Conservation (phyloP, 2,888 invertebrate genomes). For the Ectemnius cavifrons region DNA sequence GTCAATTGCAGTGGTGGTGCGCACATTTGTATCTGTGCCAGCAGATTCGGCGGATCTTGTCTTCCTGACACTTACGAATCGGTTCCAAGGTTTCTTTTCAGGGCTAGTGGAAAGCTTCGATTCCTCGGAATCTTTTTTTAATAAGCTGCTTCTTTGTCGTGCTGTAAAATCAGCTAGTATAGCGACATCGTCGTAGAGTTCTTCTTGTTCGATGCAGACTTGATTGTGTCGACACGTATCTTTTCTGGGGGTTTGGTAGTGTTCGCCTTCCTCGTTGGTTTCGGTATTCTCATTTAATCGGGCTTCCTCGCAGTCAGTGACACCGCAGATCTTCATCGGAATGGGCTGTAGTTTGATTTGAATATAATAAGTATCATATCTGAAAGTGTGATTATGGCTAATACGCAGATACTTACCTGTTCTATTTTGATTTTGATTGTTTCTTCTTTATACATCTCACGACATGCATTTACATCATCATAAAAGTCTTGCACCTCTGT, state of each 20-base stretch:
- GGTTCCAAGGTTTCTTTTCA: slow-evolving; percentile 67
- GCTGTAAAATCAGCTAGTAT: slow-evolving; percentile 66
- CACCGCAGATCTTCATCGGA: background rate
- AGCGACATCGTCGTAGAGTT: slow-evolving; percentile 72
- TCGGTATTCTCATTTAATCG: slow-evolving; percentile 1
- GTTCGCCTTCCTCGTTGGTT: slow-evolving; percentile 55
- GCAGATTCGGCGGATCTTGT: slow-evolving; percentile 29
- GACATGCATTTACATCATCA: slow-evolving; percentile 67
- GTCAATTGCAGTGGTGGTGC: slow-evolving; percentile 34
- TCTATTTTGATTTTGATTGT: slow-evolving; percentile 2
- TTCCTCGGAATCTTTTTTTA: slow-evolving; percentile 19
- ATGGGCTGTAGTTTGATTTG: slow-evolving; percentile 6
- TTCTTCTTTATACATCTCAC: slow-evolving; percentile 23
- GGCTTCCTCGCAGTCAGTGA: background rate
- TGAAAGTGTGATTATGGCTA: too few species aligned
- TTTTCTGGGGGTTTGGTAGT: slow-evolving; percentile 68
- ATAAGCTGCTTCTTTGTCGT: slow-evolving; percentile 52
- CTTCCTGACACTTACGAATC: slow-evolving; percentile 61
- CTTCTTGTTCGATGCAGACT: slow-evolving; percentile 49
- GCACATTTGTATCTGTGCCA: slow-evolving; percentile 25
- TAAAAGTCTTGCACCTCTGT: slow-evolving; percentile 62
- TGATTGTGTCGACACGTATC: slow-evolving; percentile 34
- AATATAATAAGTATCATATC: background rate
- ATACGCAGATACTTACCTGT: slow-evolving; percentile 16
- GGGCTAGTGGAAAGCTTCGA: slow-evolving; percentile 20